Conservation (phyloP, 2,797 vertebrate species). For the Poecilia picta region DNA sequence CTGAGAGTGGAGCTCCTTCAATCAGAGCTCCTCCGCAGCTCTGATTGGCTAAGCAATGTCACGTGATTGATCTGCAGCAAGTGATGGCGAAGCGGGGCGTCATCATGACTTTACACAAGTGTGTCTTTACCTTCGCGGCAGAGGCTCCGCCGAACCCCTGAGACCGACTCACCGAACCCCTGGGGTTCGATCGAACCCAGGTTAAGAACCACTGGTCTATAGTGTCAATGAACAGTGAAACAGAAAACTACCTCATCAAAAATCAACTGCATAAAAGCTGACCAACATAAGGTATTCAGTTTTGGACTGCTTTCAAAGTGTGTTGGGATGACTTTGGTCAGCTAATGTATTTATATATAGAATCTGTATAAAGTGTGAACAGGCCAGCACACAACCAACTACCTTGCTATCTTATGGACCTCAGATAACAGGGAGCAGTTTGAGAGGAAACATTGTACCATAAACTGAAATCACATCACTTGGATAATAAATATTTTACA, state of each 20-base stretch:
- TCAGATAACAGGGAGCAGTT: constrained; percentile 17
- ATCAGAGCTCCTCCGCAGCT: too few species aligned
- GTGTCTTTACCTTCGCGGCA: too few species aligned
- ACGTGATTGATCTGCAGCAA: too few species aligned
- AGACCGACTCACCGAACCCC: too few species aligned
- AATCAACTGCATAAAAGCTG: background rate
- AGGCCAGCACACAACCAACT: constrained; percentile 10
- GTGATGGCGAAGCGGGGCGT: too few species aligned
- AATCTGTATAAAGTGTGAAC: constrained; percentile 12
- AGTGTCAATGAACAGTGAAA: background rate
- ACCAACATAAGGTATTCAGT: background rate
- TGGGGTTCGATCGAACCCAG: too few species aligned
- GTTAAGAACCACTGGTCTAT: too few species aligned
- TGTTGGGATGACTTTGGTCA: constrained; percentile 8
- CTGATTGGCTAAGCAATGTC: too few species aligned
- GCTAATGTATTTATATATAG: background rate
- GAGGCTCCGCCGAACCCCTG: too few species aligned
- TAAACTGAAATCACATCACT: constrained; percentile 38
- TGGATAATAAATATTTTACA: constrained; percentile 32
- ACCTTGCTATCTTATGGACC: background rate
- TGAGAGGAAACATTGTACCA: constrained; percentile 14
- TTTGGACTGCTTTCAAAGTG: background rate
- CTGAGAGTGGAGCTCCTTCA: too few species aligned
- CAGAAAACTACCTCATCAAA: background rate
- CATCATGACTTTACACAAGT: too few species aligned